These are phyloP conservation scores for Chalcosyrphus nemorum DNA, from an alignment of 2,888 invertebrate species.

Conservation along the genomic window DNA sequence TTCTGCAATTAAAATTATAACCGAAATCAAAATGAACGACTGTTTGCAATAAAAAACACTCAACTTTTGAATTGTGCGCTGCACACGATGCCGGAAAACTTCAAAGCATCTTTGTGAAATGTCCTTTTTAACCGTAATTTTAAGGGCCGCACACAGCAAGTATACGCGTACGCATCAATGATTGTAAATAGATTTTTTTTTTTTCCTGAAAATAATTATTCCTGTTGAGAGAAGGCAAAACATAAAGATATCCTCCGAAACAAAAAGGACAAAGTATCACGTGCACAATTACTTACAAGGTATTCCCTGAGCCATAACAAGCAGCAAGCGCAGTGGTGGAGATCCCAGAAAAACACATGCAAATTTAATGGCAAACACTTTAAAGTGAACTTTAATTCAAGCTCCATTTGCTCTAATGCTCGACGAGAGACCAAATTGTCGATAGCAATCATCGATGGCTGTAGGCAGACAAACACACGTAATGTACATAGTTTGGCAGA, in stretches of 20 bases:
- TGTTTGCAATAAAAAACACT: slow-evolving; percentile 70
- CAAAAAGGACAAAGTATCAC: slow-evolving; percentile 67
- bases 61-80: slow-evolving; percentile 57
- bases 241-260: slow-evolving; percentile 36
- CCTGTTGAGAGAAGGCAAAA: neutral
- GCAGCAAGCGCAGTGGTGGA: neutral
- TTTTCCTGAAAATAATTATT: slow-evolving; percentile 69
- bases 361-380: slow-evolving; percentile 58
- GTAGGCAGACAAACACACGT: slow-evolving; percentile 59
- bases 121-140: slow-evolving; percentile 56
- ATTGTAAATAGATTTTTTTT: slow-evolving; percentile 65
- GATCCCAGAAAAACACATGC: slow-evolving; percentile 32
- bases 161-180: slow-evolving; percentile 58
- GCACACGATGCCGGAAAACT: slow-evolving; percentile 46
- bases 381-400: slow-evolving; percentile 62
- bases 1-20: slow-evolving; percentile 60
- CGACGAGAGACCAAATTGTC: slow-evolving; percentile 48
- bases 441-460: slow-evolving; percentile 68
- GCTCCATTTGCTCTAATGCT: slow-evolving; percentile 59
- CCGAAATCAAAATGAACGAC: slow-evolving; percentile 65
- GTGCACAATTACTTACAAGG: slow-evolving; percentile 60
- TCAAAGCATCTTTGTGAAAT: slow-evolving; percentile 63
- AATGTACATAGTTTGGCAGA: slow-evolving; percentile 44
- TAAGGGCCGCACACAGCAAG: slow-evolving; percentile 44
- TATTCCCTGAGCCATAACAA: slow-evolving; percentile 18